These are phyloP conservation scores for Sebastes flavidus DNA, from an alignment of 2,797 vertebrate genomes.

Conservation along the genomic window DNA sequence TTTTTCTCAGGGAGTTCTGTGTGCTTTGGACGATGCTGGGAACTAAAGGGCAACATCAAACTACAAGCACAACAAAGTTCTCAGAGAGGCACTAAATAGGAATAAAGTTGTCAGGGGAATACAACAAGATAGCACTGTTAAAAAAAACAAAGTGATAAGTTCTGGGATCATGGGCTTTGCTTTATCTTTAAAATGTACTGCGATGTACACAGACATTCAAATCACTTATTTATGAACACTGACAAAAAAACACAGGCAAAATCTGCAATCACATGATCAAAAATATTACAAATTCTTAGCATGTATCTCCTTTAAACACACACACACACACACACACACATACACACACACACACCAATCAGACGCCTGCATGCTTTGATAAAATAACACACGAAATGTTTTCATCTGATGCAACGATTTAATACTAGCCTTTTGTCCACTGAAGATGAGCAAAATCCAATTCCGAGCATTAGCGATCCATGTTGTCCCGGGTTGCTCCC, in stretches of 20 bases:
- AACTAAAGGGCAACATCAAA: slow-evolving; percentile 21
- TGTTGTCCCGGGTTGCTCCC: slow-evolving; percentile 18
- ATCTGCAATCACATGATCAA: background rate
- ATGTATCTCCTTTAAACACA: background rate
- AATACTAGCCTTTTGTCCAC: slow-evolving; percentile 6
- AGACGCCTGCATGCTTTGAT: background rate
- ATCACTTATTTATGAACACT: background rate
- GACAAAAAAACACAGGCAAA: background rate
- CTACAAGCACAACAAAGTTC: background rate
- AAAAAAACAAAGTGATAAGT: background rate
- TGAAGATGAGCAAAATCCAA: slow-evolving; percentile 36
- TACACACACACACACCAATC: background rate
- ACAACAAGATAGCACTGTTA: background rate
- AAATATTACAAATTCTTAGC: background rate
- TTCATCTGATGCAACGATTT: slow-evolving; percentile 29
- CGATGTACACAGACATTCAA: background rate
- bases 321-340: background rate
- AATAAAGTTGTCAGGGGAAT: slow-evolving; percentile 18
- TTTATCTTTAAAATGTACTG: background rate
- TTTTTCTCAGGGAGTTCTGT: background rate
- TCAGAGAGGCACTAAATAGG: background rate
- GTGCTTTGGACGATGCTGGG: background rate
- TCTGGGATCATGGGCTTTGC: background rate
- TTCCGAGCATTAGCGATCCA: slow-evolving; percentile 6
- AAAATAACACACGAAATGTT: slow-evolving; percentile 7